phyloP scores from a whole-genome alignment of 2,797 vertebrate genomes.

The Hapalemur alaotrensis region DNA sequence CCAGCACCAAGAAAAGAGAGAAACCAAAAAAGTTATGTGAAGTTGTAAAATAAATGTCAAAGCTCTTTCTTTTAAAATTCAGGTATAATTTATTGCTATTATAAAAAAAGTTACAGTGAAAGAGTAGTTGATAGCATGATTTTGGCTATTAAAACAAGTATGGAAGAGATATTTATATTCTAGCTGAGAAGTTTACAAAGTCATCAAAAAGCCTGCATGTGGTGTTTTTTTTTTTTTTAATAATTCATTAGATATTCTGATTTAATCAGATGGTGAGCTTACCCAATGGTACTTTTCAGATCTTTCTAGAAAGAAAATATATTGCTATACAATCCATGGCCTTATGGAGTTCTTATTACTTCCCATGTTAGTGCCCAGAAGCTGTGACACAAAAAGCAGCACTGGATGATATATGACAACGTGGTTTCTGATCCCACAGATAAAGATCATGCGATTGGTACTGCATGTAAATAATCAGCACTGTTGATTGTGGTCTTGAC shows the following conservation, averaged over 20 bases:
- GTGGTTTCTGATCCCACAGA: slow-evolving; percentile 38
- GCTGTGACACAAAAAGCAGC: background rate
- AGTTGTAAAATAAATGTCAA: slow-evolving; percentile 63
- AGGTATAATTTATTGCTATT: slow-evolving; percentile 53
- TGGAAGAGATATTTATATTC: slow-evolving; percentile 21
- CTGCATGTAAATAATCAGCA: slow-evolving; percentile 52
- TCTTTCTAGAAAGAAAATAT: slow-evolving; percentile 31
- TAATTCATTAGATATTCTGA: slow-evolving; percentile 48
- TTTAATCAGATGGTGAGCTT: slow-evolving; percentile 41
- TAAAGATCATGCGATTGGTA: slow-evolving; percentile 1
- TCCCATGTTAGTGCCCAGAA: slow-evolving; percentile 54
- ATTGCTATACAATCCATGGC: background rate
- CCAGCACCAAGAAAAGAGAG: background rate
- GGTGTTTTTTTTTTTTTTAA: slow-evolving; percentile 29
- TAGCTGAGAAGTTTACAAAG: slow-evolving; percentile 33
- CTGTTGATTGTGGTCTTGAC: slow-evolving; percentile 41
- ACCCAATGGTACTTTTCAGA: slow-evolving; percentile 26
- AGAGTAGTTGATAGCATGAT: background rate
- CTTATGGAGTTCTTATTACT: background rate
- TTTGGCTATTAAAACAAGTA: background rate
- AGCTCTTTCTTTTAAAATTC: slow-evolving; percentile 55
- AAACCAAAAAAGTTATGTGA: slow-evolving; percentile 34
- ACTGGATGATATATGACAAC: background rate
- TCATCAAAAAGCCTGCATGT: background rate
- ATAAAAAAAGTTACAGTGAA: slow-evolving; percentile 50